Conservation (phyloP, 64 coral and sea anemone genomes). For the Actinia tenebrosa region DNA sequence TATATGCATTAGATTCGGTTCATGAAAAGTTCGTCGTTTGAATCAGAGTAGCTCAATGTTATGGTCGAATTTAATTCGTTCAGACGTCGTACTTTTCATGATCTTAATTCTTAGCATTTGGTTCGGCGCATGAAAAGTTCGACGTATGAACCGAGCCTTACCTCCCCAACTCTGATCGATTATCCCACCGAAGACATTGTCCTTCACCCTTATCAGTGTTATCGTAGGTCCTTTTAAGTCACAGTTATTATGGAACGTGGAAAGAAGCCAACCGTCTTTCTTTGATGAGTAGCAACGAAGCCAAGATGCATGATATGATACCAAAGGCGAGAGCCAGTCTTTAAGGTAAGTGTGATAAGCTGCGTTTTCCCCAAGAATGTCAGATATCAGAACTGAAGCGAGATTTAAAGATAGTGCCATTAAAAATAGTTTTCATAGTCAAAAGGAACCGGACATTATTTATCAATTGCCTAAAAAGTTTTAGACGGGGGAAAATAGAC, state of each 20-base stretch:
- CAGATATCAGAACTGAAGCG: slow-evolving; percentile 24
- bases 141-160: not conserved
- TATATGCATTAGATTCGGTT: too few relatives aligned
- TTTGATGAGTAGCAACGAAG: slow-evolving; percentile 47
- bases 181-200: slow-evolving; percentile 65
- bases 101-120: too few relatives aligned
- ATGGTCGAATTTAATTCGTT: too few relatives aligned
- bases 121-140: too few relatives aligned
- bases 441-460: not conserved
- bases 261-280: slow-evolving; percentile 16
- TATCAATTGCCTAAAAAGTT: too few relatives aligned
- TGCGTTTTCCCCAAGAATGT: slow-evolving; percentile 36
- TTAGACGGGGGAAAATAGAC: too few relatives aligned
- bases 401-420: not conserved
- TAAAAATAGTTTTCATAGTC: not conserved
- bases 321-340: not conserved
- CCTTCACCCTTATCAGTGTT: slow-evolving; percentile 38
- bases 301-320: slow-evolving; percentile 31
- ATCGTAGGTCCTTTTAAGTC: slow-evolving; percentile 68
- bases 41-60: too few relatives aligned
- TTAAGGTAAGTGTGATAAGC: slow-evolving; percentile 5
- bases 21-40: too few relatives aligned
- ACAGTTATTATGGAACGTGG: slow-evolving; percentile 57
- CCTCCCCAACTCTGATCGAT: slow-evolving; percentile 82
- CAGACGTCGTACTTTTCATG: too few relatives aligned